Base-by-base conservation (phyloP, 2,888 invertebrate genomes). In the Thera obeliscata region DNA sequence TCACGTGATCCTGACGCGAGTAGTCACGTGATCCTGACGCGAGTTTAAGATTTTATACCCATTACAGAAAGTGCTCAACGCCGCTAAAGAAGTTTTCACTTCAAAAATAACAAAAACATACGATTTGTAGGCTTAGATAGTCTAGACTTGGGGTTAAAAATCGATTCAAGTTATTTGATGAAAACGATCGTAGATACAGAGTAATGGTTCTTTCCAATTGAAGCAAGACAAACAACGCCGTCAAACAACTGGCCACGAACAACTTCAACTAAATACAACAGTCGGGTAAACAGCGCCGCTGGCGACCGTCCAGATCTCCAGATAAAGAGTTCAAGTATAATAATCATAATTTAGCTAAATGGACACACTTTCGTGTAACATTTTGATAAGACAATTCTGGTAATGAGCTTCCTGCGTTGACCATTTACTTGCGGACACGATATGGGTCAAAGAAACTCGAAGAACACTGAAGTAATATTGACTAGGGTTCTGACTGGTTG, bases 311-410 rank as follows among this genome's bases (percentile, higher is more conserved):
- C 70, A 70, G 67, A 67, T 65, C 54, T 38, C 2, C 5, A 59
- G 70, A 67, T 70, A 66, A 22, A 70, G 35, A 57, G 66, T 62
- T 68, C 66, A 64, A 67, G 61, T 52, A 49, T 67, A 66, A 71
- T 72, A 67, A 70, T 70, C 69, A 70, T 70, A 70, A 70, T 67
- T 66, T 50, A 64, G 63, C 22, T 56, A 33, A 67, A 64, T 41
- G 61, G 64, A 63, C 67, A 64, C 69, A 56, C 60, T 67, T 67
- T 61, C 56, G 62, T 61, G 63, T 49, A 38, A 62, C 55, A 43
- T 49, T 46, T 61, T 60, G 67, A 67, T 70, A 67, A 65, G 70
- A 56, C 54, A 11, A 43, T 63, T 63, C 63, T n/a, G 52, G 57
- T 70, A 64, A 70, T 64, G 66, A 66, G 63, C 57, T 66, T 61